Conservation (phyloP, 2,113 vertebrate genomes). For the Protobothrops flavoviridis region DNA sequence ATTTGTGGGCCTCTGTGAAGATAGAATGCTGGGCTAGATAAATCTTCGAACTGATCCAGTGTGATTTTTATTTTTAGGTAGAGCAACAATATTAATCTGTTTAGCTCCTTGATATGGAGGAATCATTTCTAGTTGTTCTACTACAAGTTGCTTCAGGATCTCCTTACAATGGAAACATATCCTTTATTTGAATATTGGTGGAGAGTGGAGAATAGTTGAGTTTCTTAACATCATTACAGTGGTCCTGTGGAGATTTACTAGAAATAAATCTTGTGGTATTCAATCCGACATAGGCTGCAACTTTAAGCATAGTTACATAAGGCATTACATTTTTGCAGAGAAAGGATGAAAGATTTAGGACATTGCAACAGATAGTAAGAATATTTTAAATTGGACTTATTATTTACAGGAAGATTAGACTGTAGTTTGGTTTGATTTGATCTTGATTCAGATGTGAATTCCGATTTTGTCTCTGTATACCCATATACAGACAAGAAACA, state of each 20-base stretch:
- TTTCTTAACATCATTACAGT: not conserved
- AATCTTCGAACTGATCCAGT: not conserved
- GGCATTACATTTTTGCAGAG: not conserved
- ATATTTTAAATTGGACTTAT: not conserved
- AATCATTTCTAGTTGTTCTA: not conserved
- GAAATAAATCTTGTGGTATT: not conserved
- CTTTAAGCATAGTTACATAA: not conserved
- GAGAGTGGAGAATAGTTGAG: not conserved
- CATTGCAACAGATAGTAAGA: not conserved
- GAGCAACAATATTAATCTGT: not conserved
- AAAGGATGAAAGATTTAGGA: not conserved
- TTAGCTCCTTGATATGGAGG: not conserved
- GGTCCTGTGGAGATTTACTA: not conserved
- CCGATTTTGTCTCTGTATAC: not conserved
- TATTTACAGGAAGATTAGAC: not conserved
- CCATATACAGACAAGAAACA: not conserved
- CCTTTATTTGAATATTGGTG: not conserved
- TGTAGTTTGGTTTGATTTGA: not conserved
- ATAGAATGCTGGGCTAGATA: not conserved
- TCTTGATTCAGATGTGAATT: not conserved
- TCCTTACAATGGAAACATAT: not conserved
- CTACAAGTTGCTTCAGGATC: not conserved
- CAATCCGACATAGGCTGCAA: not conserved
- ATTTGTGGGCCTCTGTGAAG: not conserved
- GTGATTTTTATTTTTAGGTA: not conserved